These are phyloP conservation scores for Acheta domesticus DNA, from an alignment of 2,888 invertebrate species.

Conservation along the genomic window DNA sequence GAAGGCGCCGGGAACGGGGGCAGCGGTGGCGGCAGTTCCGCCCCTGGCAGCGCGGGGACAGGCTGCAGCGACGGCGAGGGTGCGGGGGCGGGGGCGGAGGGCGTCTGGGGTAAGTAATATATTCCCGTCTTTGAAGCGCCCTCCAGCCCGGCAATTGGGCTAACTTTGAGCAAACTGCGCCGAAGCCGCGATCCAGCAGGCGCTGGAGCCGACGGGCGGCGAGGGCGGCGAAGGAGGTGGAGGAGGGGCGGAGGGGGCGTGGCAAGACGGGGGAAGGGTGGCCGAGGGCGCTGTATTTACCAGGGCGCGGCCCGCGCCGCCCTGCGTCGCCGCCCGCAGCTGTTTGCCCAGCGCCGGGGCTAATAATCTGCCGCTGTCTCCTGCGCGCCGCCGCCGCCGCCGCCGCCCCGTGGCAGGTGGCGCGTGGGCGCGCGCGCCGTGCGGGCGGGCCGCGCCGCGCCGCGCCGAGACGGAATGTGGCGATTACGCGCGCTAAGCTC, in stretches of 20 bases:
- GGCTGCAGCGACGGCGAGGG: neutral
- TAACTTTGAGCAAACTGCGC: slow-evolving; percentile 8
- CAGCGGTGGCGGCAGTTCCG: neutral
- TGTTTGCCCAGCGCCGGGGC: no score
- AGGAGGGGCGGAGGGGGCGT: neutral
- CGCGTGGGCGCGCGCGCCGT: no score
- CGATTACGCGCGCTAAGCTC: no score
- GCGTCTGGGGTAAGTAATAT: slow-evolving; percentile 5
- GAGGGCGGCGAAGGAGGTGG: neutral
- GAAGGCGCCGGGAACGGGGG: neutral
- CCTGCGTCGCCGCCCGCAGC: no score
- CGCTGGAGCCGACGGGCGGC: neutral
- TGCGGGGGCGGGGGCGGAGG: neutral
- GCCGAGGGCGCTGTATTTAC: no score
- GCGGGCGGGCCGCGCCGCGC: no score
- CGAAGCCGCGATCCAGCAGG: slow-evolving; percentile 3
- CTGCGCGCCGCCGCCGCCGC: no score
- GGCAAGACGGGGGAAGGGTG: no score
- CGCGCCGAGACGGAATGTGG: no score
- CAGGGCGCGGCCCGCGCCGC: no score
- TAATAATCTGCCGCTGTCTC: no score
- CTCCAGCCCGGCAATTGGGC: slow-evolving; percentile 6
- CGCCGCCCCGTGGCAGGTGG: no score
- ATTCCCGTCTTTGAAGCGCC: slow-evolving; percentile 5
- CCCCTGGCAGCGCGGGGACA: neutral